phyloP scores from a whole-genome alignment of 2,888 invertebrate genomes.

The Aspidiotus destructor region DNA sequence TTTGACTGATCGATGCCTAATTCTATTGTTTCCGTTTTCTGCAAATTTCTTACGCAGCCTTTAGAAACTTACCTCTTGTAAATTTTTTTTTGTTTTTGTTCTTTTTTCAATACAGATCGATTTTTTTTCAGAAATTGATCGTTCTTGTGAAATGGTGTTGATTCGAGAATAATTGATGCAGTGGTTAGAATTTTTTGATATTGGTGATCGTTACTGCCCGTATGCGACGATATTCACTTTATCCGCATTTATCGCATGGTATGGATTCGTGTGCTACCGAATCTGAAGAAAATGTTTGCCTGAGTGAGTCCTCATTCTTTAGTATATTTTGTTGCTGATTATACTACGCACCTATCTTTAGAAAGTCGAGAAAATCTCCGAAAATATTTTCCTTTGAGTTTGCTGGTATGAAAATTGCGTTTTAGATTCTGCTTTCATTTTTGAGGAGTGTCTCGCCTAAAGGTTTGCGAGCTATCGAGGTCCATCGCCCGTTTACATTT shows the following conservation, averaged over 20 bases:
- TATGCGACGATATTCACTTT: conserved; percentile 30
- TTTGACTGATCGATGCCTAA: too few relatives aligned
- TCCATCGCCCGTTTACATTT: too few relatives aligned
- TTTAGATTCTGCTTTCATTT: too few relatives aligned
- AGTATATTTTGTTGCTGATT: neutral
- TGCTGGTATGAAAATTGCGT: neutral
- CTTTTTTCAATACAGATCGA: too few relatives aligned
- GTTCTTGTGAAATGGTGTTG: neutral
- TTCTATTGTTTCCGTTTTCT: too few relatives aligned
- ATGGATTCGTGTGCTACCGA: conserved; percentile 24
- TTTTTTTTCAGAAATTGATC: too few relatives aligned
- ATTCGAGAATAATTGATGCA: neutral
- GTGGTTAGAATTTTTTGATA: neutral
- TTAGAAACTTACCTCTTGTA: too few relatives aligned
- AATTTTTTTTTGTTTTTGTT: too few relatives aligned
- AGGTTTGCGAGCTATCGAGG: too few relatives aligned
- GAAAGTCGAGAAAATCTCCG: neutral
- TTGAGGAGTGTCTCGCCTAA: too few relatives aligned
- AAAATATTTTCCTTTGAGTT: neutral
- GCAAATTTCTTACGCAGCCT: too few relatives aligned
- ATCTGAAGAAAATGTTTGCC: conserved; percentile 27
- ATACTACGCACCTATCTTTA: neutral
- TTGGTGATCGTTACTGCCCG: conserved; percentile 12
- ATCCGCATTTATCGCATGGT: conserved; percentile 31
- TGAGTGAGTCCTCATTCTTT: conserved; percentile 20